Evolutionary conservation across 2,888 invertebrate species (phyloP).

Genomic region (Deilephila porcellus): DNA sequence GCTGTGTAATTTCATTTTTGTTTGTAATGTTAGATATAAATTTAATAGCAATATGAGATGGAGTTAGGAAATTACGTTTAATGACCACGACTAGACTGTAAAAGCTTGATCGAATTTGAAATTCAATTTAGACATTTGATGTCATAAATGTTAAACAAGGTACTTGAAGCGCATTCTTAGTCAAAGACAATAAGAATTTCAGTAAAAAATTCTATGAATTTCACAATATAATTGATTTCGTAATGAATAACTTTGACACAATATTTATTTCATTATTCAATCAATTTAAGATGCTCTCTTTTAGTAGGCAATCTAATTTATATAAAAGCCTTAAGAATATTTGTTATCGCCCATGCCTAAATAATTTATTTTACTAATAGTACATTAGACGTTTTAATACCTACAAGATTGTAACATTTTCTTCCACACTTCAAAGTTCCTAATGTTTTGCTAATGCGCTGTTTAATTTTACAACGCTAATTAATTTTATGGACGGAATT

Average conservation of each 20-base stretch:
- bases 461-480: conserved; percentile 33
- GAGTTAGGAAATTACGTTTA: background rate
- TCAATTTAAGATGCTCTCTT: background rate
- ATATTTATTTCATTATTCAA: background rate
- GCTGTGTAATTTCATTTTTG: conserved; percentile 23
- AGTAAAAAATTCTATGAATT: too few relatives aligned
- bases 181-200: too few relatives aligned
- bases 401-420: background rate
- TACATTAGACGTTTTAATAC: too few relatives aligned
- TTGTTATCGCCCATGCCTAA: too few relatives aligned
- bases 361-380: too few relatives aligned
- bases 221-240: too few relatives aligned
- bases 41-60: conserved; percentile 15
- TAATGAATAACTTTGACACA: too few relatives aligned
- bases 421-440: background rate
- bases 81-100: background rate
- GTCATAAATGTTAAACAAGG: background rate
- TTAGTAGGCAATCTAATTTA: too few relatives aligned
- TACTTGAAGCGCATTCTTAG: background rate
- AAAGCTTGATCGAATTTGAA: conserved; percentile 19
- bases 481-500: conserved; percentile 47
- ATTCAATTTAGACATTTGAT: conserved; percentile 9
- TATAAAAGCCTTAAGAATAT: too few relatives aligned
- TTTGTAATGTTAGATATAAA: conserved; percentile 21
- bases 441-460: conserved; percentile 8